Conservation (phyloP, 2,888 invertebrate genomes). For the Dolichopus griseipennis region DNA sequence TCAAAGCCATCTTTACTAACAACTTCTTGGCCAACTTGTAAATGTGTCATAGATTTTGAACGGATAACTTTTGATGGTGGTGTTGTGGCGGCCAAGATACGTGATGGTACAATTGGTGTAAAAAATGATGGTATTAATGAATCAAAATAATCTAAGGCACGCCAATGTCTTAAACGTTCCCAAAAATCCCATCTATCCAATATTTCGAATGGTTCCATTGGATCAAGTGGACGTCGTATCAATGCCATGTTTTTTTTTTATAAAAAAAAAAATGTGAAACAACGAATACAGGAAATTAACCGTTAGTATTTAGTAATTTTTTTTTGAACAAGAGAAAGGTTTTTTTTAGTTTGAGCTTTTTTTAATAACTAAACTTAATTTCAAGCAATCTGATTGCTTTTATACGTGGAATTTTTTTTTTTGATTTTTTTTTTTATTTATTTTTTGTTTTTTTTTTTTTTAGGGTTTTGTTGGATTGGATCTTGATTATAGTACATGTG, state of each 20-base stretch:
- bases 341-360: constrained; percentile 4
- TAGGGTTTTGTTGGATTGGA: no score
- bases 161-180: constrained; percentile 7
- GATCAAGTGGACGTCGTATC: neutral
- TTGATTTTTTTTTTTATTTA: neutral
- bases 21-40: constrained; percentile 5
- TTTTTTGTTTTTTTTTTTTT: no score
- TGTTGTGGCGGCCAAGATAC: neutral
- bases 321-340: neutral
- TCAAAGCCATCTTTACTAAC: constrained; percentile 8
- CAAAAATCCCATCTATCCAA: constrained; percentile 6
- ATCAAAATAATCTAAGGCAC: constrained; percentile 11
- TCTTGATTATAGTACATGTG: no score
- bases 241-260: neutral
- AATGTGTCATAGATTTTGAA: constrained; percentile 8
- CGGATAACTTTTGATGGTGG: neutral
- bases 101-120: neutral
- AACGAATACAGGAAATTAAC: no score
- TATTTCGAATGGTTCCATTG: constrained; percentile 5
- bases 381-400: neutral
- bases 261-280: no score
- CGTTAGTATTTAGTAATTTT: no score
- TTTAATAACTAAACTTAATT: neutral
- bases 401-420: neutral
- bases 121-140: constrained; percentile 10